Conservation (phyloP, 2,113 vertebrate species). For the Sapayoa aenigma region DNA sequence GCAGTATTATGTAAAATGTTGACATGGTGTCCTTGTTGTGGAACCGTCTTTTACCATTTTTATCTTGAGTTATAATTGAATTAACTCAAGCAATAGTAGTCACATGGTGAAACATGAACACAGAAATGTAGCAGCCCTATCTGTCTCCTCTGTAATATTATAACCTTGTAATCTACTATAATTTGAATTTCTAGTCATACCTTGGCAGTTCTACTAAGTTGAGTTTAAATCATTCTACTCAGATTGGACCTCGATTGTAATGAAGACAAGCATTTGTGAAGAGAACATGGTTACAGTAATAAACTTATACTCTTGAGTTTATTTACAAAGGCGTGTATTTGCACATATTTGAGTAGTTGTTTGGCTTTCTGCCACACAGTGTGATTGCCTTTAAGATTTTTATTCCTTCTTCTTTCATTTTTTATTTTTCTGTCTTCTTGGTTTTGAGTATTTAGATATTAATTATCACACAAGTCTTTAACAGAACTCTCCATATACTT, state of each 20-base stretch:
- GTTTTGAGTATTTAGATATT: no score
- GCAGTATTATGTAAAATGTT: neutral
- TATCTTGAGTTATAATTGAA: neutral
- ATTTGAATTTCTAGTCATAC: neutral
- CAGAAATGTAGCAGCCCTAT: neutral
- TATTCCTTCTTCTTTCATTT: no score
- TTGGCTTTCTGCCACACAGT: neutral
- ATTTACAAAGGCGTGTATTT: neutral
- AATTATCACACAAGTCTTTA: no score
- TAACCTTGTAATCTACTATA: neutral
- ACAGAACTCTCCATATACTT: no score
- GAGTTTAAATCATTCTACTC: neutral
- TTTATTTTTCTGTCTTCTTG: no score
- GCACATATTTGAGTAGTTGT: rapidly evolving
- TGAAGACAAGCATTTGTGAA: neutral
- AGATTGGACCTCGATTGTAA: neutral
- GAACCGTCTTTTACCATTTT: neutral
- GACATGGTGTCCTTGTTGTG: neutral
- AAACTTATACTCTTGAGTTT: neutral
- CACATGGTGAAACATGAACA: neutral
- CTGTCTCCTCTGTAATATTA: neutral
- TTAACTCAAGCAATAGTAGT: neutral
- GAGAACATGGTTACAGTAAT: neutral
- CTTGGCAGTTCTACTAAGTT: neutral
- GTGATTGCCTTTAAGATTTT: no score